phyloP scores from a whole-genome alignment of 2,888 invertebrate species.

The Schizaphis graminum region DNA sequence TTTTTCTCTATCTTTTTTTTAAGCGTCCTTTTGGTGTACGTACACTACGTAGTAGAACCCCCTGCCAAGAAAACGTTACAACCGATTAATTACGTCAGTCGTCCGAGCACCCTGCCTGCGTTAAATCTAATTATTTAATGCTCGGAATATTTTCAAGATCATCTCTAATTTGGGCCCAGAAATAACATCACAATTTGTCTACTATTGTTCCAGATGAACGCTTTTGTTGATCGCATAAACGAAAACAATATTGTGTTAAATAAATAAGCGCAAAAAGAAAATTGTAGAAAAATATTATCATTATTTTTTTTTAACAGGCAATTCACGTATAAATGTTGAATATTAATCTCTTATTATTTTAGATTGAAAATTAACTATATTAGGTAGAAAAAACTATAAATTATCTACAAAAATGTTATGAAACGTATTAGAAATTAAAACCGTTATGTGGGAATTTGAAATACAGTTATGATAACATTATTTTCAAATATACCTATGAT shows the following conservation, averaged over 20 bases:
- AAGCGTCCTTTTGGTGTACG: neutral
- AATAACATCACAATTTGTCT: conserved; percentile 22
- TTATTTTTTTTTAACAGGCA: neutral
- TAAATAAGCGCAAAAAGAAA: neutral
- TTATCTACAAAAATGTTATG: neutral
- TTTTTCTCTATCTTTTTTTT: neutral
- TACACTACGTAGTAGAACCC: neutral
- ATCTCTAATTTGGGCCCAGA: neutral
- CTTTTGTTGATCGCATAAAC: neutral
- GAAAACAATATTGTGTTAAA: neutral
- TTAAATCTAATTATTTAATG: conserved; percentile 44
- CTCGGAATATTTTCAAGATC: conserved; percentile 5
- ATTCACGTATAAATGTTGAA: neutral
- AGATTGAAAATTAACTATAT: neutral
- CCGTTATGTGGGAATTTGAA: neutral
- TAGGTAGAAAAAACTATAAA: neutral
- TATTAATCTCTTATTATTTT: neutral
- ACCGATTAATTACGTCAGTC: conserved; percentile 43
- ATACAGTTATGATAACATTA: neutral
- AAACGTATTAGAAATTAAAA: neutral
- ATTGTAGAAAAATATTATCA: neutral
- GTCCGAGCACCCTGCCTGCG: conserved; percentile 5
- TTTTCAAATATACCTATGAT: neutral
- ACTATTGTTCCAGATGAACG: conserved; percentile 33
- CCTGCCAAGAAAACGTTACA: neutral